Base-by-base conservation (phyloP, 2,888 invertebrate species). In the Osmoderma eremita region DNA sequence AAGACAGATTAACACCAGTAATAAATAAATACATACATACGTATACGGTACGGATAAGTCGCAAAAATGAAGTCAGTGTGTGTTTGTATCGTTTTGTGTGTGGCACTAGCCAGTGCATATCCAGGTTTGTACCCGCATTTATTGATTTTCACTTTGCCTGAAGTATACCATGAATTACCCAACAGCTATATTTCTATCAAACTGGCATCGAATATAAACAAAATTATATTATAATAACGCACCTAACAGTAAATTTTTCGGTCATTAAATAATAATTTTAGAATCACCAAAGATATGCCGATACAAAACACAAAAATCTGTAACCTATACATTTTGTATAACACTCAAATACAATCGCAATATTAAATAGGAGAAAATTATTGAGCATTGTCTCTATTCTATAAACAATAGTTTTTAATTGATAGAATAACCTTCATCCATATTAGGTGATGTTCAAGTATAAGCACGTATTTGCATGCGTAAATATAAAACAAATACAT, bases 51-150 rank as follows among this genome's bases (percentile, higher is more conserved):
- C 41, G 22, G 1, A 24, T 17, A 20, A 45, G n/a, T 3, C 1
- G 36, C n/a, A 20, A 61, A 45, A 45, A 61, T 65, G 65, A 65
- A 65, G 22, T 36, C 48, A 15, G 65, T 56, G 49, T 36, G 56
- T 30, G 41, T 65, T 58, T 45, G 56, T 20, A 18, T 22, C 15
- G 65, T 39, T 48, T 65, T 39, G 18, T 58, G 56, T 20, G 17
- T 65, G n/a, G 49, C 48, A 15, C 38, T 56, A 48, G 65, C 56
- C 39, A 58, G 39, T 58, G 56, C 38, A 15, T 65, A 58, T 49
- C 65, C 65, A 65, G 65, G 65, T 65, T 56, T 48, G 65, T 58
- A 49, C 4, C 13, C 38, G 15, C 30, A 49, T 22, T 49, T 65
- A 65, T 65, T 58, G 65, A 65, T 65, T 65, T 65, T 65, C 30